Conservation (phyloP, 2,797 vertebrate species). For the Oreonectes daqikongensis region DNA sequence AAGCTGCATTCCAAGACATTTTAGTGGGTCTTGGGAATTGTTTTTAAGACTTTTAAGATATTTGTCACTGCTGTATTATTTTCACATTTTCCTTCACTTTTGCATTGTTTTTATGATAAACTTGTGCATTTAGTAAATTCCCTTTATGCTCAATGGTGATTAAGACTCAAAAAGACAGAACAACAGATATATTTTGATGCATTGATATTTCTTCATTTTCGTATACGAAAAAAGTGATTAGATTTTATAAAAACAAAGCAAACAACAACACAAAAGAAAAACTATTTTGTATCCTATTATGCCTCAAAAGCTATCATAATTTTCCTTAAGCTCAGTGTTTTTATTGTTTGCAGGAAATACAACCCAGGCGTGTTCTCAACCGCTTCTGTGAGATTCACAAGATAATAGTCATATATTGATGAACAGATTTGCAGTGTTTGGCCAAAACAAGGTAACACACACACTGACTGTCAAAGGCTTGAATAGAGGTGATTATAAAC, state of each 20-base stretch:
- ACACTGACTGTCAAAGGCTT: constrained; percentile 19
- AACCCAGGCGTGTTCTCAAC: neutral
- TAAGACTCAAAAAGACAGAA: neutral
- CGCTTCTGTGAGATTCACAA: neutral
- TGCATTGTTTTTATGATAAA: neutral
- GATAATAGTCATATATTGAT: neutral
- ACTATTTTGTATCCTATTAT: neutral
- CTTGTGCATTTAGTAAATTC: neutral
- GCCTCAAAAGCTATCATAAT: neutral
- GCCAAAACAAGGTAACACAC: neutral
- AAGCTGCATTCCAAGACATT: too few species aligned
- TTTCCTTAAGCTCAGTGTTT: neutral
- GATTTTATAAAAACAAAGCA: neutral
- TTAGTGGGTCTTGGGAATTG: too few species aligned
- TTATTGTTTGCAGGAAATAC: neutral
- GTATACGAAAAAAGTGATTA: neutral
- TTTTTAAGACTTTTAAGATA: neutral
- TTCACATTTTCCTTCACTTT: neutral
- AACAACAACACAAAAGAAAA: neutral
- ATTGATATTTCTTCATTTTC: neutral
- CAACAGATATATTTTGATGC: neutral
- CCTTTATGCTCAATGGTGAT: neutral
- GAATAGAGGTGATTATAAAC: constrained; percentile 32
- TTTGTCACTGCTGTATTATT: neutral
- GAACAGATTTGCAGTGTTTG: neutral